phyloP scores from a whole-genome alignment of 2,888 invertebrate genomes.

The Allacma fusca region DNA sequence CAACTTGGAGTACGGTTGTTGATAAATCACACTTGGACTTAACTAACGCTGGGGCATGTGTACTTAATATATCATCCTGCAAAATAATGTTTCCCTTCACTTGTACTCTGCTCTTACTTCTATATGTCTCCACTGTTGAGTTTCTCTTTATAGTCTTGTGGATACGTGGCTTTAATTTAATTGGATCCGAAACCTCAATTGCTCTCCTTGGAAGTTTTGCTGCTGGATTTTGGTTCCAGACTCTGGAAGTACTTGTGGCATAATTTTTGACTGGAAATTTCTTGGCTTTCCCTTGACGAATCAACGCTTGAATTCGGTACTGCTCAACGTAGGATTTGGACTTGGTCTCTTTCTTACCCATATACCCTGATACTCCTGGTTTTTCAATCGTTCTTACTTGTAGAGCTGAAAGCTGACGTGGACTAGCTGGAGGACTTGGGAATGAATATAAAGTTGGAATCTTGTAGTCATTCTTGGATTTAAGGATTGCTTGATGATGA shows the following conservation, averaged over 20 bases:
- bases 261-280: not conserved
- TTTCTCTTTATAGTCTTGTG: no score
- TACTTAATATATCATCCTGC: not conserved
- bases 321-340: slow-evolving; percentile 11
- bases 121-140: no score
- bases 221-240: slow-evolving; percentile 3
- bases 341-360: not conserved
- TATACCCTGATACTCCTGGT: not conserved
- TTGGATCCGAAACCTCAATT: not conserved
- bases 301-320: not conserved
- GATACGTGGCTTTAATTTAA: not conserved
- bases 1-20: not conserved
- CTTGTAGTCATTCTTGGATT: not conserved
- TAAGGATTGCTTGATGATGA: not conserved
- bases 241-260: not conserved
- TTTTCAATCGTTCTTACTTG: not conserved
- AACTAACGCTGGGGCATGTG: not conserved
- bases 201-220: not conserved
- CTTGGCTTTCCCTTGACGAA: not conserved
- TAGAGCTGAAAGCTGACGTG: not conserved
- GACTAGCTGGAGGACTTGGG: not conserved
- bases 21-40: not conserved
- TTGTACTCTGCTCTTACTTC: no score
- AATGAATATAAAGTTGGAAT: not conserved
- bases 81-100: no score